These are phyloP conservation scores for Diceros bicornis DNA, from an alignment of 2,797 vertebrate genomes.

Conservation along the genomic window DNA sequence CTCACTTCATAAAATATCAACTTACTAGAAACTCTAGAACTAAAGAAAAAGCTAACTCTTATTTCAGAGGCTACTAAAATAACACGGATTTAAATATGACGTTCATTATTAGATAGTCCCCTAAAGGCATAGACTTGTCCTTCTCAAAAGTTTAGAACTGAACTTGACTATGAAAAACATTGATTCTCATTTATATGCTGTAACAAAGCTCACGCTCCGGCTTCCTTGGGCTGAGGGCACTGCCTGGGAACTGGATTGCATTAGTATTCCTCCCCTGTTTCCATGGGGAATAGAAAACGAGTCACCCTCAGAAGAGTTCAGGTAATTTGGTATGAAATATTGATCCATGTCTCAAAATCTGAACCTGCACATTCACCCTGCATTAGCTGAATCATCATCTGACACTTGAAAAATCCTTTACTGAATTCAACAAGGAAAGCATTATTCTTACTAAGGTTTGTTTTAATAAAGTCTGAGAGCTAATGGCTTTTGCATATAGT, in stretches of 20 bases:
- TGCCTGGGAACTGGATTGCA: slow-evolving; percentile 41
- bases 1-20: not conserved
- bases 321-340: slow-evolving; percentile 59
- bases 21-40: slow-evolving; percentile 64
- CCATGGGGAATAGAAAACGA: slow-evolving; percentile 25
- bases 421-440: slow-evolving; percentile 24
- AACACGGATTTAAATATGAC: slow-evolving; percentile 56
- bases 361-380: slow-evolving; percentile 34
- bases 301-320: slow-evolving; percentile 58
- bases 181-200: not conserved
- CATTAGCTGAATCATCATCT: slow-evolving; percentile 52
- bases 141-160: slow-evolving; percentile 57
- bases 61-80: slow-evolving; percentile 67
- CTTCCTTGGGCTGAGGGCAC: slow-evolving; percentile 53
- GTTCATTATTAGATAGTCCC: slow-evolving; percentile 17
- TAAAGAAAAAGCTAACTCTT: not conserved
- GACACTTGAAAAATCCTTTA: slow-evolving; percentile 46
- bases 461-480: slow-evolving; percentile 50
- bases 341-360: slow-evolving; percentile 64
- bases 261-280: slow-evolving; percentile 62
- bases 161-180: not conserved
- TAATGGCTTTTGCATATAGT: slow-evolving; percentile 34
- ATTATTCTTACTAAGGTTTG: slow-evolving; percentile 30
- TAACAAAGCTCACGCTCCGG: slow-evolving; percentile 33
- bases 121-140: slow-evolving; percentile 47